phyloP scores from a whole-genome alignment of 2,888 invertebrate genomes.

The Marronus borbonicus region DNA sequence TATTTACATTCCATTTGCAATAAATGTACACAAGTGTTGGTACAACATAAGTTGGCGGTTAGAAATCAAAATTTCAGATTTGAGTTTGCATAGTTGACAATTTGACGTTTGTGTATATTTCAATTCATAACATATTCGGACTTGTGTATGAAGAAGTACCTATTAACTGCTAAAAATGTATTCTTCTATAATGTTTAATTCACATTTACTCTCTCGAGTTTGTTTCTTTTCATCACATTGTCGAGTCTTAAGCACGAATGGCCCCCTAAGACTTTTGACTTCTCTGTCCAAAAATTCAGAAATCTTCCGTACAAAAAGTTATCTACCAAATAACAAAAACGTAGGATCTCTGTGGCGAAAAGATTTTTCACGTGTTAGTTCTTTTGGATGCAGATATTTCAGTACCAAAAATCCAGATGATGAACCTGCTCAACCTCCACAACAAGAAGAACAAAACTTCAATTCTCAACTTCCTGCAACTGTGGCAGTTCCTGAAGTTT shows the following conservation, averaged over 20 bases:
- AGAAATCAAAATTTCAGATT: too few species aligned
- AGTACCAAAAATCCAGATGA: constrained; percentile 54
- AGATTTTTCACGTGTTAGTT: constrained; percentile 16
- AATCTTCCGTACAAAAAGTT: not conserved
- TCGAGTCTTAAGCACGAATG: constrained; percentile 3
- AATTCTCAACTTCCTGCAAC: constrained; percentile 84
- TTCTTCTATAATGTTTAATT: constrained; percentile 1
- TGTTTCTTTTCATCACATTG: constrained; percentile 19
- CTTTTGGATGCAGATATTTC: constrained; percentile 42
- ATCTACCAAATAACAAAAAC: not conserved
- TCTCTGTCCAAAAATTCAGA: constrained; percentile 54
- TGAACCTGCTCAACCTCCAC: constrained; percentile 51
- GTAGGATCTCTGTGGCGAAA: constrained; percentile 25
- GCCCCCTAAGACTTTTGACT: constrained; percentile 49
- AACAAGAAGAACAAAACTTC: constrained; percentile 65
- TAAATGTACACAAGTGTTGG: too few species aligned
- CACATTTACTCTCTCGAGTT: constrained; percentile 30
- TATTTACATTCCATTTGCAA: too few species aligned
- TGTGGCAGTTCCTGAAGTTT: constrained; percentile 94
- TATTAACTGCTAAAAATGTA: not conserved
- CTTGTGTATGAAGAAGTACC: not conserved
- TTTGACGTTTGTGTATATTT: too few species aligned
- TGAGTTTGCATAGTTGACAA: not conserved
- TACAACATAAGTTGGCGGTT: too few species aligned
- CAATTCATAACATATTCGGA: too few species aligned